Conservation (phyloP, 2,888 invertebrate species). For the Pachliopta kotzebuea region DNA sequence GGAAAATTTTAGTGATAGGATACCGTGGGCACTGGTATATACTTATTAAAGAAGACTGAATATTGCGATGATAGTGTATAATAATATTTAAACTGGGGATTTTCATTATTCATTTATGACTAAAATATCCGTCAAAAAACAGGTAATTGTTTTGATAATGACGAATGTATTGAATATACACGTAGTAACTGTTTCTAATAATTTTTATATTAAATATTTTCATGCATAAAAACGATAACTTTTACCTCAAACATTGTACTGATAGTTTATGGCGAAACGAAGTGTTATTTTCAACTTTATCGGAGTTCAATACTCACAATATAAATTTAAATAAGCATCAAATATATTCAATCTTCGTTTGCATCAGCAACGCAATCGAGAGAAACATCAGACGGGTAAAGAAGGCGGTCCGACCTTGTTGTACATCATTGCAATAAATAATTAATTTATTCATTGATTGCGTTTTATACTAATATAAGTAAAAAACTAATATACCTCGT, state of each 20-base stretch:
- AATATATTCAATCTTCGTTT: slow-evolving; percentile 1
- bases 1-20: too few relatives aligned
- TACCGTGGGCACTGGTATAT: too few relatives aligned
- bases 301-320: neutral
- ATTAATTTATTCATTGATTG: slow-evolving; percentile 11
- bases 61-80: too few relatives aligned
- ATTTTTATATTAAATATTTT: too few relatives aligned
- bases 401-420: slow-evolving; percentile 6
- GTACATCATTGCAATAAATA: slow-evolving; percentile 14
- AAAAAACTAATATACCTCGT: neutral
- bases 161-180: too few relatives aligned
- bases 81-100: too few relatives aligned
- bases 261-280: neutral
- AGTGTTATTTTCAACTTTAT: neutral
- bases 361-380: slow-evolving; percentile 1
- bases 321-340: slow-evolving; percentile 1
- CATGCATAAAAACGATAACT: neutral
- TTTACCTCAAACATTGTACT: neutral
- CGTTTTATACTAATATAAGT: neutral
- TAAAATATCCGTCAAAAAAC: too few relatives aligned
- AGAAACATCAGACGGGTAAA: neutral
- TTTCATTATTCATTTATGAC: too few relatives aligned
- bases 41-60: too few relatives aligned
- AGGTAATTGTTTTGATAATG: too few relatives aligned
- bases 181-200: too few relatives aligned